Conservation (phyloP, 23 tunicate species). For the Trididemnum nubilum region DNA sequence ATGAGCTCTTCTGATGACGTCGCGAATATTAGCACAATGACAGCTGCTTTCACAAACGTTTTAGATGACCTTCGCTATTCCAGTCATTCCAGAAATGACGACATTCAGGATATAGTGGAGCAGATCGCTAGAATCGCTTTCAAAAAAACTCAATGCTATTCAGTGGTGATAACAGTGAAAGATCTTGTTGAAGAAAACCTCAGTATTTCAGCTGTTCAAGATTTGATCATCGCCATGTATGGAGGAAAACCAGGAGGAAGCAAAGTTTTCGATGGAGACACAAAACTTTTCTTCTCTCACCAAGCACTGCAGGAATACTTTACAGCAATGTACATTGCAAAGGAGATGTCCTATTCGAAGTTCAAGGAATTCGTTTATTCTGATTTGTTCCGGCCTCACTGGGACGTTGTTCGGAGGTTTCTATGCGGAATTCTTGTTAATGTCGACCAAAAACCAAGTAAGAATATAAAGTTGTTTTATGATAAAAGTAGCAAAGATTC, state of each 20-base stretch:
- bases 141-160: not conserved
- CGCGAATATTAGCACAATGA: slow-evolving; percentile 5
- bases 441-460: not conserved
- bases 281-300: not conserved
- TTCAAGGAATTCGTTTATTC: not conserved
- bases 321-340: not conserved
- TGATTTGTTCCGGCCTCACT: no score
- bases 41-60: not conserved
- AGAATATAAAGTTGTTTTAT: not conserved
- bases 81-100: not conserved
- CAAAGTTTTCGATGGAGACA: not conserved
- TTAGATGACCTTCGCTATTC: not conserved
- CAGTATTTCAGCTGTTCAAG: not conserved
- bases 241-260: not conserved
- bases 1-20: not conserved
- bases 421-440: not conserved
- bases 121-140: not conserved
- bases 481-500: no score
- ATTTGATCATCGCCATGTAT: not conserved
- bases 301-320: not conserved
- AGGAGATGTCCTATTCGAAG: not conserved
- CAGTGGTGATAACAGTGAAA: not conserved
- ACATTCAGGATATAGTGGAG: not conserved
- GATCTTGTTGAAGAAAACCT: not conserved
- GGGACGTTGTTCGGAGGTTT: not conserved